Evolutionary conservation across 2,888 invertebrate species (phyloP).

Genomic region (Cerceris rybyensis): DNA sequence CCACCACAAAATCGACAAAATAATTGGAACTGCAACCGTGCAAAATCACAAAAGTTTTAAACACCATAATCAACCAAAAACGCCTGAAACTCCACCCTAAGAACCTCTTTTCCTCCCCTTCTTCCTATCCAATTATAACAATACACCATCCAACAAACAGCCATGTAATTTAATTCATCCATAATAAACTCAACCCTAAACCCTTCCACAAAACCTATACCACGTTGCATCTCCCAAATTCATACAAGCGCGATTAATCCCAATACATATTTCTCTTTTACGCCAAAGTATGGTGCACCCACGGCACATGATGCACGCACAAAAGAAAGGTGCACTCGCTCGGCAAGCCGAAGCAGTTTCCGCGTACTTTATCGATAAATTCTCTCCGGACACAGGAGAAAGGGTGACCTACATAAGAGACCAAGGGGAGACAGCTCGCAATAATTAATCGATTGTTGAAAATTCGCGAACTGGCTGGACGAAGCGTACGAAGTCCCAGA

Average conservation of each 20-base stretch:
- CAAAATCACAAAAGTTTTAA: no score
- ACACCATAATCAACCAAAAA: no score
- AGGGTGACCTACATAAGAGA: constrained; percentile 27
- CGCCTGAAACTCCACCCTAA: no score
- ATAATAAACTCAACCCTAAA: not conserved
- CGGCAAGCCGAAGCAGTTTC: not conserved
- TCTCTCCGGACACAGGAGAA: constrained; percentile 20
- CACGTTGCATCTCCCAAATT: no score
- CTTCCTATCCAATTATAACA: no score
- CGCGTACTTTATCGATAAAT: constrained; percentile 37
- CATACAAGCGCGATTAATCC: no score
- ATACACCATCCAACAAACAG: not conserved
- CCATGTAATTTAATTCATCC: not conserved
- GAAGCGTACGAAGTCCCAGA: constrained; percentile 32
- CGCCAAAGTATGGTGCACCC: not conserved
- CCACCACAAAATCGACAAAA: no score
- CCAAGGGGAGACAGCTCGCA: constrained; percentile 19
- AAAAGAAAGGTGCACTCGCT: not conserved
- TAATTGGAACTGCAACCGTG: no score
- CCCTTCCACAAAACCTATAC: no score
- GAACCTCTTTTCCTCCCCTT: no score
- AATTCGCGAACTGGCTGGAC: constrained; percentile 38
- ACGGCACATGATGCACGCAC: not conserved
- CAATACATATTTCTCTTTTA: not conserved
- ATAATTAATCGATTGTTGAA: constrained; percentile 57